Base-by-base conservation (phyloP, 1,140 invertebrate species). In the Eurosta solidaginis region DNA sequence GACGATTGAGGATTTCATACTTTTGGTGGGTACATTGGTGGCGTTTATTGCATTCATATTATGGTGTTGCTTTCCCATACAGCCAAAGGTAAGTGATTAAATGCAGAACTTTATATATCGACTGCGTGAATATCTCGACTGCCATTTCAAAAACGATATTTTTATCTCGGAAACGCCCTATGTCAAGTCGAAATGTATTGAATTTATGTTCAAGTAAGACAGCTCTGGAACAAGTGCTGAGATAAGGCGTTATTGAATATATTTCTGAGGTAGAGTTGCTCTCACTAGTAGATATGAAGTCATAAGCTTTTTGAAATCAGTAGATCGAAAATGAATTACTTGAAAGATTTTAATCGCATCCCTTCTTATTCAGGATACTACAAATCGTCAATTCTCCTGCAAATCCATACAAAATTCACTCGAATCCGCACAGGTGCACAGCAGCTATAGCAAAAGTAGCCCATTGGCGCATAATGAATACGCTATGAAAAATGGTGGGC, bases 11-110 rank as follows among this genome's bases (percentile, higher is more conserved):
- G 91, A 92, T 85, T 91, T 92, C 76, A 92, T 92, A 77, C 82
- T 92, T 42, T 86, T 92, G 40, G 87, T 92, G 78, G 91, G 91
- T n/a, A 92, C 91, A 14, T 83, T 91, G 78, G 91, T 92, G 73
- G 91, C 91, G 44, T 92, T 92, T 83, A 88, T 92, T 75, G 91
- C 91, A 12, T 92, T 92, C 82, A 89, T 92, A 36, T 82, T 92
- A 12, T 92, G 91, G 91, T 92, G 91, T 82, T 92, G 91, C 82
- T 92, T 92, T 82, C 91, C 91, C 42, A 89, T 91, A 68, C 89
- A 90, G 50, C 91, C 90, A n/a, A 92, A 91, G 87, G 91, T 87
- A 77, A 22, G 42, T 45, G 1, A 9, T 33, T 40, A 40, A 17
- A 40, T 29, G 12, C 22, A n/a, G n/a, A n/a, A n/a, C n/a, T n/a